Evolutionary conservation across 2,113 vertebrate species (phyloP), one percentile per base, ranked within the genome.

Genomic region (Neolamprologus longior): DNA sequence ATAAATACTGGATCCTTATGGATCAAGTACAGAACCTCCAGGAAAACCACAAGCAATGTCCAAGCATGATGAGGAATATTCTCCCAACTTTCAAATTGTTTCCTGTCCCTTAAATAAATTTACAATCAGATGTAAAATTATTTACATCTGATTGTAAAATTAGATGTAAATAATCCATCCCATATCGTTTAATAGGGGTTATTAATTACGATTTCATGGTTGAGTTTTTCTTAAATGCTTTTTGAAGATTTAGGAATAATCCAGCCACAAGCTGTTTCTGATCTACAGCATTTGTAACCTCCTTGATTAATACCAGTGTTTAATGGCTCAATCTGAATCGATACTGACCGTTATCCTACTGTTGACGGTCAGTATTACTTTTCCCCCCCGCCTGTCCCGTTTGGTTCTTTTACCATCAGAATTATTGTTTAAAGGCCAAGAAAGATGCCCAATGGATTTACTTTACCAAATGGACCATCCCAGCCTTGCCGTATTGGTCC

Each of bases 301-400:
- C 24, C 0, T 57, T 26, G 24, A 28, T 28, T 57, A 28, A 57
- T 57, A 57, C 7, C 55, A 57, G 55, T 57, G 24, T 57, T 28
- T 26, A 57, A 57, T 57, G 24, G 13, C 13, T 57, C 55, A 28
- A 57, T 57, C 55, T 57, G 55, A 57, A 57, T 28, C 7, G 0
- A 57, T 57, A 57, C 55, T 57, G 55, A 28, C 55, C 0, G 0
- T 28, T 26, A 57, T 57, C 7, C 21, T 57, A 57, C 54, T 57
- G 54, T 57, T 57, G 24, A 57, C 54, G 24, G 21, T 57, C 54
- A 8, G 54, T 55, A 55, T 26, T 55, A 55, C 54, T 1, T 13
- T 9, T 1, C 0, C 0, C 10, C 3, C 11, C 21, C 4, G 4
- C 53, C 53, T 55, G 53, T 55, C 11, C 53, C 0, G 0, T 55